Base-by-base conservation (phyloP, 2,888 invertebrate species). In the Xiphydria camelus region DNA sequence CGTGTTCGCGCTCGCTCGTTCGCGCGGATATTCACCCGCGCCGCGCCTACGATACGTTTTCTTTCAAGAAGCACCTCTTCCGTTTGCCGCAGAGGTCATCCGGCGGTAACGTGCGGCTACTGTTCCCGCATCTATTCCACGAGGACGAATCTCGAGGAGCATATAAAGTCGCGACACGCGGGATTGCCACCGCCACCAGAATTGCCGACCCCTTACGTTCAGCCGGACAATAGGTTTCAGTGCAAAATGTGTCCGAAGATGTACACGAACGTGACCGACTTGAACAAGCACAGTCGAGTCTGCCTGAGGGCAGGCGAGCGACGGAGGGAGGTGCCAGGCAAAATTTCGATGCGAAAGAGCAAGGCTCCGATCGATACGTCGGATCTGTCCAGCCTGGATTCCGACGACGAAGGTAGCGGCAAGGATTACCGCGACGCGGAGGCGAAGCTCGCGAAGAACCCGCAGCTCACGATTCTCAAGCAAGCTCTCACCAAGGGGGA, bases 101-200 rank as follows among this genome's bases (percentile, higher is more conserved):
- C 76, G n/a, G 73, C 75, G 2, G 76, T 77, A 14, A 77, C 77
- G 1, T 77, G 78, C 48, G 64, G 69, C 4, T 72, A 72, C 39
- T 77, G 77, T 46, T 68, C 71, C 9, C 64, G 77, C 4, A 76
- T 77, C 45, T 78, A 77, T 49, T 77, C 77, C 17, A 77, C 77
- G 1, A 64, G 76, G 34, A 63, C 68, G 41, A 77, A 77, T 51
- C 66, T 78, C 4, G 76, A 76, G 35, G 77, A 77, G 42, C 78
- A 78, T 52, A 72, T 76, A 47, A 74, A 73, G 46, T 72, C 76
- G 2, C 68, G 76, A 33, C 78, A 78, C 45, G 69, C 70, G 9
- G 73, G 74, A 40, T 48, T 67, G 26, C 66, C 66, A 32, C 62
- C 67, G 19, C 68, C 67, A 0, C 57, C 63, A 2, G 71, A 73